Conservation (phyloP, 1,140 invertebrate species). For the Brachionus manjavacas region DNA sequence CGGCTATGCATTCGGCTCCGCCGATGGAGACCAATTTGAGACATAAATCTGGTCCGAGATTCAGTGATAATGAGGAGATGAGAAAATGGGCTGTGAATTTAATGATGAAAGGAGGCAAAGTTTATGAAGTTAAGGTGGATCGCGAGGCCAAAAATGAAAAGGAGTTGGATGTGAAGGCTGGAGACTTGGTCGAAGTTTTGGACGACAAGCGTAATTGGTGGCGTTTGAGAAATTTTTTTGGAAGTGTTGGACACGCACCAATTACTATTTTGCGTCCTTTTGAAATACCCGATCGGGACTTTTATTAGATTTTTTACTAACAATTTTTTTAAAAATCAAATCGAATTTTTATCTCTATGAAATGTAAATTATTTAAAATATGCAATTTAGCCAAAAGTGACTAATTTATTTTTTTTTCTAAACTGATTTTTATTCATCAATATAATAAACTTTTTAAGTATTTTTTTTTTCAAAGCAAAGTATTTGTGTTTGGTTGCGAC, state of each 20-base stretch:
- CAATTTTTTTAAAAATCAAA: background rate
- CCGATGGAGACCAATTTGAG: background rate
- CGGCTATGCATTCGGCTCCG: background rate
- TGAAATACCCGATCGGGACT: background rate
- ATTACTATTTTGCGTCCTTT: constrained; percentile 6
- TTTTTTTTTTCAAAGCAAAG: background rate
- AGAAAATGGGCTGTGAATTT: constrained; percentile 19
- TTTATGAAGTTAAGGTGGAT: background rate
- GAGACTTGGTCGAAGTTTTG: constrained; percentile 25
- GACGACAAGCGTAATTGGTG: constrained; percentile 25
- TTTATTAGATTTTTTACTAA: constrained; percentile 4
- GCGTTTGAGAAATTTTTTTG: constrained; percentile 11
- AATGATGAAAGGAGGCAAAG: background rate
- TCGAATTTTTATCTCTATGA: background rate
- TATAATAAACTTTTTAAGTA: background rate
- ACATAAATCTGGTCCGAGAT: background rate
- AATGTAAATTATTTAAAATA: background rate
- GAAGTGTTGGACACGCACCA: constrained; percentile 20
- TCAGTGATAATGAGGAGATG: background rate
- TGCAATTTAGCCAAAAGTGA: background rate
- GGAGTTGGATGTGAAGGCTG: constrained; percentile 13
- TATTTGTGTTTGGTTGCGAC: too few species aligned
- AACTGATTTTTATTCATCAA: background rate
- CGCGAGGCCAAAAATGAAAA: constrained; percentile 13
- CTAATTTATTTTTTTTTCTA: background rate